A percentile compares a stretch with the other conserved stretches of the same genome.
Evolutionary conservation across 2,113 vertebrate genomes (phyloP).

Genomic region (Corydoras sp.): DNA sequence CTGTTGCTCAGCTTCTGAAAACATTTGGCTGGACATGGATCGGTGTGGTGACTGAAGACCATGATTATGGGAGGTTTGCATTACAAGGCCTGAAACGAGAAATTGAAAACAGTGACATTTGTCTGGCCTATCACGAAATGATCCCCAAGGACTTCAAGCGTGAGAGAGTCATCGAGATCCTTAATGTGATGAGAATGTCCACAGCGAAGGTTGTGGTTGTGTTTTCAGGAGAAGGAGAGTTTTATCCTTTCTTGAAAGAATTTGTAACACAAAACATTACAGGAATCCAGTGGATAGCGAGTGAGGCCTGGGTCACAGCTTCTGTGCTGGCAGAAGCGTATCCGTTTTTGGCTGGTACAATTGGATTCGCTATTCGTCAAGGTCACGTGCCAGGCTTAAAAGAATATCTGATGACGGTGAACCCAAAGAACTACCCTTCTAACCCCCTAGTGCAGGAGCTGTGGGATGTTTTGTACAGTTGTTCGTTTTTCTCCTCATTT

Average conservation of each 20-base stretch:
- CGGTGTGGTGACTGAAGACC: conserved; percentile 47
- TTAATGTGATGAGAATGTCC: conserved; percentile 63
- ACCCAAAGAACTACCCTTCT: conserved; percentile 53
- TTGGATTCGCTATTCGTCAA: conserved; percentile 64
- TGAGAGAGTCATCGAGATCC: conserved; percentile 47
- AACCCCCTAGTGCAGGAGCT: conserved; percentile 56
- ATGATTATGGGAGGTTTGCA: conserved; percentile 54
- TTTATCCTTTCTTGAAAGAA: conserved; percentile 65
- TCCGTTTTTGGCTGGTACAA: conserved; percentile 61
- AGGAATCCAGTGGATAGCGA: conserved; percentile 72
- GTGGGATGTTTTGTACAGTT: conserved; percentile 50
- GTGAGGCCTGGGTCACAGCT: conserved; percentile 69
- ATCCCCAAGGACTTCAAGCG: conserved; percentile 49
- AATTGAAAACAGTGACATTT: conserved; percentile 46
- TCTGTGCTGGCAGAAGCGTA: conserved; percentile 61
- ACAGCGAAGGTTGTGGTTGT: conserved; percentile 64
- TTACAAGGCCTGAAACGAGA: conserved; percentile 44
- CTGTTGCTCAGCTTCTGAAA: conserved; percentile 46
- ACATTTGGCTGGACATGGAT: conserved; percentile 54
- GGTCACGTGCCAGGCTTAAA: conserved; percentile 56
- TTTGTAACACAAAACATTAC: conserved; percentile 65
- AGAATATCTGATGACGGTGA: conserved; percentile 57
- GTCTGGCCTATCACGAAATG: conserved; percentile 51
- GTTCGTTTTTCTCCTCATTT: conserved; percentile 31
- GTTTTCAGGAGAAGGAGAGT: conserved; percentile 64